A percentile compares a stretch with the other conserved stretches of the same genome.
Evolutionary conservation across 2,797 vertebrate species (phyloP).

Genomic region (Eleutherodactylus coqui): DNA sequence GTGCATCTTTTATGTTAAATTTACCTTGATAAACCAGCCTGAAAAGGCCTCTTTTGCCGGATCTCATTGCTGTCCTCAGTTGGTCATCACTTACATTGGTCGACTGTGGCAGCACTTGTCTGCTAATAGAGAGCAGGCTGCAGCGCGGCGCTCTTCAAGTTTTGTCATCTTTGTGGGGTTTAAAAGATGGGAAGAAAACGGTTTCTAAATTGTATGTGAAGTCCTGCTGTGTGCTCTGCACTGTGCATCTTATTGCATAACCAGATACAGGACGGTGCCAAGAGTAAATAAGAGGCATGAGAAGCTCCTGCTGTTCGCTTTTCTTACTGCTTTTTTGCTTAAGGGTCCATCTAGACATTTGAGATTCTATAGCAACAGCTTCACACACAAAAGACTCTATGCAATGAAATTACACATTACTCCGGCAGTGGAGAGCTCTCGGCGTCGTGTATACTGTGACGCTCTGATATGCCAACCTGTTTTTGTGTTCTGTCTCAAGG

Average conservation of each 20-base stretch:
- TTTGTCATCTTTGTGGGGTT: background rate
- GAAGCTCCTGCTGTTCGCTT: conserved; percentile 46
- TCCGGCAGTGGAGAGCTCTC: background rate
- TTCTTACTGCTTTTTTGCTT: conserved; percentile 45
- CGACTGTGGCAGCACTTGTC: background rate
- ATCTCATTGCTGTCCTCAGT: background rate
- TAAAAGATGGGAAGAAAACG: conserved; percentile 13
- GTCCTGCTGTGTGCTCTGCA: conserved; percentile 43
- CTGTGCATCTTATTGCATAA: conserved; percentile 50
- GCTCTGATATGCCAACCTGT: background rate
- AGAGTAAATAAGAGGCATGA: conserved; percentile 49
- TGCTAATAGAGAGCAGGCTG: background rate
- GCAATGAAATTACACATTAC: conserved; percentile 7
- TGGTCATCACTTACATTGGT: background rate
- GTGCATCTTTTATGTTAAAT: background rate
- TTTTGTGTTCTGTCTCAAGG: background rate
- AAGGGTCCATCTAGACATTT: conserved; percentile 45
- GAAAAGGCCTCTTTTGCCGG: background rate
- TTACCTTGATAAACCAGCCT: background rate
- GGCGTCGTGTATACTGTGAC: background rate
- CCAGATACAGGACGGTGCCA: conserved; percentile 39
- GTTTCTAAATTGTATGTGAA: conserved; percentile 11
- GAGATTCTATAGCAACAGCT: conserved; percentile 34
- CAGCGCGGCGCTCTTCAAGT: conserved; percentile 20
- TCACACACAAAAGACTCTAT: conserved; percentile 28